Base-by-base conservation (phyloP, 2,888 invertebrate species). In the Stomorhina lunata region DNA sequence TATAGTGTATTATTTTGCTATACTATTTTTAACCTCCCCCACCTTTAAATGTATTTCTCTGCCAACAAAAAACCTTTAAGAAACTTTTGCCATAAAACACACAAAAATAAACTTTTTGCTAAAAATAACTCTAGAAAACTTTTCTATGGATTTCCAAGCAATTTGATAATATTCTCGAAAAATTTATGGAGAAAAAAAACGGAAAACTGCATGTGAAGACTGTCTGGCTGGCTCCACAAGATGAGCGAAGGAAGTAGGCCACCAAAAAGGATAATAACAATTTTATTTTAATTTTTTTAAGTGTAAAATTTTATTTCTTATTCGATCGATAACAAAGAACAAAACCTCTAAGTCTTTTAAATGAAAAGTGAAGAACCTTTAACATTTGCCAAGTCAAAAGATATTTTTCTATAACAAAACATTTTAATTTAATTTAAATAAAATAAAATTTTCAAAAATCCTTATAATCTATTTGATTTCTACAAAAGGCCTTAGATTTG, bases 321-420 rank as follows among this genome's bases (percentile, higher is more conserved):
- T 6, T 32, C 63, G 65, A 65, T 78, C 78, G 71, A 78, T 78
- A 71, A 48, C 22, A 10, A 40, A 43, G 34, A 59, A 66, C 10
- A 50, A 43, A 45, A 17, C n/a, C 43, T 43, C 55, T 27, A 77
- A 61, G 61, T 40, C 53, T 53, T 77, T 55, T n/a, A n/a, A n/a
- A n/a, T n/a, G n/a, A n/a, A n/a, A n/a, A 57, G 7, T 68, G 37
- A 59, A 68, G 59, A 45, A 37, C 48, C 55, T 78, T 78, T 63
- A 72, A 72, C 48, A 57, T 65, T 55, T 71, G 27, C n/a, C 29
- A 63, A 78, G 78, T 78, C 63, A 71, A 69, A n/a, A 55, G 63
- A 12, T 55, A 45, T 63, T 53, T 40, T 15, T 37, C 2, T 10
- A 12, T 7, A 37, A 37, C 9, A 25, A 48, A 2, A 29, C 10